Base-by-base conservation (phyloP, 2,113 vertebrate species). In the Leucosticte australis region DNA sequence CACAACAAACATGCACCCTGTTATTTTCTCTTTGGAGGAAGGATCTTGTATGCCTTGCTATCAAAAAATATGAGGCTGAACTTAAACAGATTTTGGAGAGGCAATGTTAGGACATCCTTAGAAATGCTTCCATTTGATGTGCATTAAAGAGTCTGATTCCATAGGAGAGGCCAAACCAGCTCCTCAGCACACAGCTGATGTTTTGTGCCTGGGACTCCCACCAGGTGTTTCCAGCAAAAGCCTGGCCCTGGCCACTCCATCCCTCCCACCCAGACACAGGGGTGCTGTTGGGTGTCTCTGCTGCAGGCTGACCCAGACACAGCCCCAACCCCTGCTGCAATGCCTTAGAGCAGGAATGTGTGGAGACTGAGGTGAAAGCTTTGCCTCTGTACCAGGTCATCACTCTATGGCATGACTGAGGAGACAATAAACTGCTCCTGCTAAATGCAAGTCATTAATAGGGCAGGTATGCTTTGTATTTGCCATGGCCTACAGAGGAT, bases 1-100 rank as follows among this genome's bases (percentile, higher is more conserved):
- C 0, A 7, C 17, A 35, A 70, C 19, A 55, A 35, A 56, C 6
- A 27, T 3, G 42, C 14, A 42, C 2, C 5, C 8, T 3, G 0
- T 6, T 46, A 13, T 42, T 47, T 37, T 57, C 33, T 24, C 20
- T 30, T 59, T 60, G 2, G 2, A 76, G 68, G 63, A 92, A 83
- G 44, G 7, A 41, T 6, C 15, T 15, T 33, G 13, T 44, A 20
- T 33, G 7, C 20, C 8, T 46, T 64, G 33, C 55, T 39, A 35
- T 18, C 6, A n/a, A 35, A 13, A 56, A 55, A 20, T 13, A 20
- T 8, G 4, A 67, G 10, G 55, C 15, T n/a, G 52, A 52, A 42
- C 37, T 81, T 75, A 16, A 78, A 23, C 15, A 37, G 30, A 23
- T 71, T 87, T 70, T 55, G 44, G 28, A 64, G 37, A 42, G 10